Base-by-base conservation (phyloP, 2,888 invertebrate species). In the Ornithoptera priamus region DNA sequence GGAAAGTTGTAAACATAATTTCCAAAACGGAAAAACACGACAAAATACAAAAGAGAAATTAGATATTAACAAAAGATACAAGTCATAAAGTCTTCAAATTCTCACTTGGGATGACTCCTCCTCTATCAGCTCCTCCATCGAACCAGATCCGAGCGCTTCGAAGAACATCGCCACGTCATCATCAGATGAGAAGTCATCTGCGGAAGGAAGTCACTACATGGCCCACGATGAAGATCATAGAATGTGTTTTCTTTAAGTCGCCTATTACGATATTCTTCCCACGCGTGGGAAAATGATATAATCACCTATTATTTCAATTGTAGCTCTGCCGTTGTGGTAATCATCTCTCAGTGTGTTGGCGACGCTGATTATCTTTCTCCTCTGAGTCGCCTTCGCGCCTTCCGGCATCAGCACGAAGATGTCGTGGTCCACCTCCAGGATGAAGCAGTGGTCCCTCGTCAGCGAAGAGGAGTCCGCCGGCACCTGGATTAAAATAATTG, bases 371-470 rank as follows among this genome's bases (percentile, higher is more conserved):
- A 97, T 97, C 92, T 97, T 98, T 65, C 97, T 88, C 71, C 96
- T 93, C 87, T 98, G 98, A 15, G 96, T 95, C 17, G 96, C 94
- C 80, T 96, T 96, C 12, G 96, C 95, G n/a, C 95, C 95, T 15
- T 93, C 90, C 0, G 98, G 97, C 83, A 96, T 95, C 88, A 97
- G 96, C n/a, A 98, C 96, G 82, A 95, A 97, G 77, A 98, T 96
- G 72, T 96, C 95, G 73, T 93, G 94, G 12, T 97, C 97, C 59
- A 94, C 94, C 85, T 98, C 98, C 77, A 98, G 88, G 78, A 98
- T 97, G 90, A 97, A 98, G 86, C 97, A 97, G 87, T 98, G 97
- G n/a, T 97, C 97, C 81, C 95, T 95, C 84, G 97, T 97, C 92
- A 98, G 95, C 0, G 97, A 96, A 0, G 95, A 94, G 3, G 96